Base-by-base conservation (phyloP, 2,113 vertebrate genomes). In the Felis chaus region DNA sequence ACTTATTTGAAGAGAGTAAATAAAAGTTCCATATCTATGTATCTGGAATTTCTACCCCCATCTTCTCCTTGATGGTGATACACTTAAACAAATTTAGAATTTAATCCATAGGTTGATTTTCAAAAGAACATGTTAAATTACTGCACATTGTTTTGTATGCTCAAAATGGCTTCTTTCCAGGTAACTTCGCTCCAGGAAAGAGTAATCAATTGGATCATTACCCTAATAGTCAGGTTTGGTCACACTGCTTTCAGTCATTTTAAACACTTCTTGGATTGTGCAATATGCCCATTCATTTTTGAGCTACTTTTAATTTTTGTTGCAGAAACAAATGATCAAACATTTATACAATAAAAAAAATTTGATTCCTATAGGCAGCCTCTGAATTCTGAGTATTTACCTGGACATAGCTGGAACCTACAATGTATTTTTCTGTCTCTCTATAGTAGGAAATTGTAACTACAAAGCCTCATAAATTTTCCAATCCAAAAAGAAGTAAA, bases 401-500 rank as follows among this genome's bases (percentile, higher is more conserved):
- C 89, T 91, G 48, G 31, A 65, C 29, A 31, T 21, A 63, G 18
- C 27, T 66, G 11, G 12, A 23, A 6, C 7, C 50, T 39, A 27
- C 15, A 48, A 55, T 53, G 4, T 25, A 55, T 19, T 27, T 86
- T 79, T 68, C 65, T 93, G n/a, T 5, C 83, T 96, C 66, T 25
- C 71, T 63, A 61, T 55, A 48, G 29, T 18, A 85, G 87, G 41
- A 84, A 78, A 86, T 84, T 69, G 36, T 36, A 78, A n/a, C 21
- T 81, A 65, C 33, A 92, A 95, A 92, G 25, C 48, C 63, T 88
- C n/a, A 33, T 61, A 87, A 50, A 41, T 36, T 68, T 78, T 87
- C 61, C 73, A 89, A 55, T 69, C 66, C 78, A 39, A 71, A 93
- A 94, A 92, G 66, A 95, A 89, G 74, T 55, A n/a, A 89, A 89